Conservation (phyloP, 2,797 vertebrate species). For the Danio jaintianensis region DNA sequence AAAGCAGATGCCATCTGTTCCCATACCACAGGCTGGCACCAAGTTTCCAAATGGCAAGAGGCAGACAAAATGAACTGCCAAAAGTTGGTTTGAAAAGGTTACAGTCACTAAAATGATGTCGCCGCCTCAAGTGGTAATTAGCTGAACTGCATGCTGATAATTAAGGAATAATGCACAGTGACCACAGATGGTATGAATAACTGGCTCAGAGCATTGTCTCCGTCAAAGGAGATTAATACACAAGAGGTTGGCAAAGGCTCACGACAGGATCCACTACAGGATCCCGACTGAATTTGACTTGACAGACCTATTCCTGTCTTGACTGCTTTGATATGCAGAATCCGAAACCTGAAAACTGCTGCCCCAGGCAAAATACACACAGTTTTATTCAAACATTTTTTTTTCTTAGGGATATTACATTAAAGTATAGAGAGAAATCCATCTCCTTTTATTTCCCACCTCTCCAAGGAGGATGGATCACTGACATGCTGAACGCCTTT, state of each 20-base stretch:
- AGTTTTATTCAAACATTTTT: slow-evolving; percentile 22
- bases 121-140: slow-evolving; percentile 43
- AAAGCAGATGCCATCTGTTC: slow-evolving; percentile 54
- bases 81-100: slow-evolving; percentile 28
- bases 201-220: slow-evolving; percentile 38
- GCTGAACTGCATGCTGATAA: slow-evolving; percentile 35
- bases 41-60: slow-evolving; percentile 30
- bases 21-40: slow-evolving; percentile 25
- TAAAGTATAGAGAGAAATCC: slow-evolving; percentile 45
- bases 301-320: slow-evolving; percentile 53
- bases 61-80: slow-evolving; percentile 6
- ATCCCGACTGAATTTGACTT: slow-evolving; percentile 51
- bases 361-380: slow-evolving; percentile 55
- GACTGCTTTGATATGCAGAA: slow-evolving; percentile 55
- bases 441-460: slow-evolving; percentile 39
- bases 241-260: slow-evolving; percentile 47
- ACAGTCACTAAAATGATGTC: slow-evolving; percentile 10
- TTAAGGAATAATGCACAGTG: slow-evolving; percentile 19
- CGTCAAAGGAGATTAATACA: slow-evolving; percentile 34
- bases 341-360: slow-evolving; percentile 52
- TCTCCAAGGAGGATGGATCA: slow-evolving; percentile 32
- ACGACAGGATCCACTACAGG: slow-evolving; percentile 43
- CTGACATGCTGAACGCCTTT: slow-evolving; percentile 35
- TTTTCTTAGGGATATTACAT: slow-evolving; percentile 43
- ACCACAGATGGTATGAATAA: slow-evolving; percentile 37